Conservation (phyloP, 1,140 invertebrate genomes). For the Orius insidiosus region DNA sequence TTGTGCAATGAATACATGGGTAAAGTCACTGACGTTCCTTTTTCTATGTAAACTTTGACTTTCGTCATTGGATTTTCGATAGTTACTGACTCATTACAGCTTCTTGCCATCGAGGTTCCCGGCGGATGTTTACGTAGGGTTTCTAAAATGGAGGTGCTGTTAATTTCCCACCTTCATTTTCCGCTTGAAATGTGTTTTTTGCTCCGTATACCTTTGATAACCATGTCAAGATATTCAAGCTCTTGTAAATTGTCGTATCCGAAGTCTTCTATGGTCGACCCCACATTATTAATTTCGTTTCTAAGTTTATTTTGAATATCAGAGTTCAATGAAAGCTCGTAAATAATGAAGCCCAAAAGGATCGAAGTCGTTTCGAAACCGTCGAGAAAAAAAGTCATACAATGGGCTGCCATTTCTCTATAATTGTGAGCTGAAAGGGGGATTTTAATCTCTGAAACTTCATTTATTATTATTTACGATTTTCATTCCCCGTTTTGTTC, state of each 20-base stretch:
- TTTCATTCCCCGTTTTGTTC: not conserved
- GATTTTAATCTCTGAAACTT: no score
- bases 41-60: not conserved
- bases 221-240: not conserved
- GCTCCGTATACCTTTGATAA: not conserved
- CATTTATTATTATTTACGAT: no score
- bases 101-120: not conserved
- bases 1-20: conserved; percentile 4
- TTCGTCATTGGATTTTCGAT: not conserved
- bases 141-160: no score
- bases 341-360: conserved; percentile 24
- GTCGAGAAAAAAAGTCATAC: conserved; percentile 17
- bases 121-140: not conserved
- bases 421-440: no score
- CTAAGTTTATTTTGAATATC: conserved; percentile 30
- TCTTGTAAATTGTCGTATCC: not conserved
- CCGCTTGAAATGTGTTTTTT: no score
- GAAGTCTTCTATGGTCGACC: not conserved
- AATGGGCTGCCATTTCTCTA: conserved; percentile 13
- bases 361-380: conserved; percentile 28
- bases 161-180: no score
- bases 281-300: conserved; percentile 23
- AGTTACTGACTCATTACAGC: not conserved
- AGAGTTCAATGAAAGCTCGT: conserved; percentile 33
- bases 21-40: conserved; percentile 6